Percentiles rank a stretch among this genome's conserved stretches.
Conservation (phyloP, 2,888 invertebrate species). For the Dermolepida albohirtum region DNA sequence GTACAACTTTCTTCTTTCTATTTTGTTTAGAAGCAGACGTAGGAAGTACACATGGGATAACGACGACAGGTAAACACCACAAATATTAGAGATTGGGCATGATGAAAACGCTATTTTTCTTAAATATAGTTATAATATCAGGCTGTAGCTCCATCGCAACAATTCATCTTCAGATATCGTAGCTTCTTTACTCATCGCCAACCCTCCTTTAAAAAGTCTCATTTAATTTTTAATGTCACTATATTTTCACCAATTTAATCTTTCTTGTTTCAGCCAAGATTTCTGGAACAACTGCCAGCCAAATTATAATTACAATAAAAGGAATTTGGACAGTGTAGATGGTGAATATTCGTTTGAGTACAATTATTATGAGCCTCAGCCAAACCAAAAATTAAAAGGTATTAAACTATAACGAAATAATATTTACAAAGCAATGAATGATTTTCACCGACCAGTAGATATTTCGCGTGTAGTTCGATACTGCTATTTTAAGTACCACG, state of each 20-base stretch:
- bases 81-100: slow-evolving; percentile 29
- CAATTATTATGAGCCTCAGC: slow-evolving; percentile 63
- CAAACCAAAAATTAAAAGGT: slow-evolving; percentile 58
- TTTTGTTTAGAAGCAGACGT: slow-evolving; percentile 64
- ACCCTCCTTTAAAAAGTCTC: background rate
- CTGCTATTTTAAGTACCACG: too few relatives aligned
- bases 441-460: too few relatives aligned
- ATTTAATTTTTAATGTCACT: background rate
- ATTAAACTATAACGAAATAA: slow-evolving; percentile 7
- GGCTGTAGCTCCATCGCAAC: too few relatives aligned
- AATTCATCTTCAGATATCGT: too few relatives aligned
- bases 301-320: slow-evolving; percentile 61
- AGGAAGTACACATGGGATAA: slow-evolving; percentile 70
- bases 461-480: too few relatives aligned
- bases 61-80: slow-evolving; percentile 67
- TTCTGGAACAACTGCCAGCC: slow-evolving; percentile 70
- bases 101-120: slow-evolving; percentile 5
- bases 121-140: background rate
- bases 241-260: background rate
- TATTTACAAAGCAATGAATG: too few relatives aligned
- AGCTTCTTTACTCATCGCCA: too few relatives aligned
- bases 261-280: slow-evolving; percentile 66
- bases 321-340: slow-evolving; percentile 62
- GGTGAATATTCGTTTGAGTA: slow-evolving; percentile 62
- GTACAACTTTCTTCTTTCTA: slow-evolving; percentile 46